Evolutionary conservation across 2,888 invertebrate species (phyloP).

Genomic region (Odiellus spinosus): DNA sequence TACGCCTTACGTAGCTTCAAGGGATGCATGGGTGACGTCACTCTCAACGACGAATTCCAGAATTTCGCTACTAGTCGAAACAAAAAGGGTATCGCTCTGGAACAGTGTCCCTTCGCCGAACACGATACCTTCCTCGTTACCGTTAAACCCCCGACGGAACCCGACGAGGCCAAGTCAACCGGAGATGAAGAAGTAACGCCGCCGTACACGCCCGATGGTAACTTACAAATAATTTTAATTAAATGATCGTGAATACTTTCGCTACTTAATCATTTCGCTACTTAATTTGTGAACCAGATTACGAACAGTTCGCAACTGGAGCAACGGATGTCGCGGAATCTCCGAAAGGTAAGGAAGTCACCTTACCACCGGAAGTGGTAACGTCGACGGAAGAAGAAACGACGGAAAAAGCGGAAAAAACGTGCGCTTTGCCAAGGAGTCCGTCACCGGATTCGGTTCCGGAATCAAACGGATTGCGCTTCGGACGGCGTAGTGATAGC

Average conservation of each 20-base stretch:
- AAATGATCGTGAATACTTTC: neutral
- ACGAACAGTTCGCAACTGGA: neutral
- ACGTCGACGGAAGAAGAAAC: constrained; percentile 4
- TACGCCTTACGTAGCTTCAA: constrained; percentile 42
- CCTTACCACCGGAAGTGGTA: neutral
- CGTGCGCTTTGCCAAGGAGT: constrained; percentile 39
- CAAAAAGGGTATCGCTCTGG: constrained; percentile 21
- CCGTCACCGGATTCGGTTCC: constrained; percentile 37
- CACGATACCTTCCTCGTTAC: too few species aligned
- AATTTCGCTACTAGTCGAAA: constrained; percentile 57
- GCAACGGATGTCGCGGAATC: neutral
- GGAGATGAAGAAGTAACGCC: neutral
- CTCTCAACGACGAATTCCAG: constrained; percentile 61
- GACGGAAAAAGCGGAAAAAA: neutral
- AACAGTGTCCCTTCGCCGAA: constrained; percentile 21
- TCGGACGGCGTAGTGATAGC: constrained; percentile 17
- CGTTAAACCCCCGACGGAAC: too few species aligned
- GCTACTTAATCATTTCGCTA: too few species aligned
- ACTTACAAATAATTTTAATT: neutral
- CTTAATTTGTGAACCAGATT: too few species aligned
- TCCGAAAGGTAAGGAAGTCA: neutral
- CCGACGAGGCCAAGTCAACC: too few species aligned
- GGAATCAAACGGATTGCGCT: constrained; percentile 30
- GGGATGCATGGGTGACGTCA: constrained; percentile 87
- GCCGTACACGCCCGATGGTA: neutral